These are phyloP conservation scores for Globodera rostochiensis DNA, from an alignment of 1,140 invertebrate species.

Conservation along the genomic window DNA sequence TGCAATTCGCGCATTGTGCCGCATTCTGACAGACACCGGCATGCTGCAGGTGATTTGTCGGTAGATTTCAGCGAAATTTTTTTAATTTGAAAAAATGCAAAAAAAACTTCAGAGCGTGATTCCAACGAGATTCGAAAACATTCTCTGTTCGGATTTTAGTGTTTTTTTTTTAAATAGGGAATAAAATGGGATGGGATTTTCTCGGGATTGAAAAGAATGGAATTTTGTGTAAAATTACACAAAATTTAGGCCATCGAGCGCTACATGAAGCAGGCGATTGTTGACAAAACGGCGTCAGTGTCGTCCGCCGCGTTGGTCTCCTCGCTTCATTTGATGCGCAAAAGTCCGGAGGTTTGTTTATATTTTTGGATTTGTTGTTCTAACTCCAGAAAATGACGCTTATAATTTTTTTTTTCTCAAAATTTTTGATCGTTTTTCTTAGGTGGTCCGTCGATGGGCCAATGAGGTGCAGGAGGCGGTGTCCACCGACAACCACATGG, in stretches of 20 bases:
- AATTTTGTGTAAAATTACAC: neutral
- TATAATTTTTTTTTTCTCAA: too few relatives aligned
- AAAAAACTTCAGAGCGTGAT: too few relatives aligned
- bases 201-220: too few relatives aligned
- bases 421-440: neutral
- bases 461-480: slow-evolving; percentile 96
- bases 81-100: too few relatives aligned
- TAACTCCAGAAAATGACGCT: too few relatives aligned
- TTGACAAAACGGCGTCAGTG: slow-evolving; percentile 87
- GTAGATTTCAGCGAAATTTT: neutral
- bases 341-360: slow-evolving; percentile 75
- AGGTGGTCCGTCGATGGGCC: slow-evolving; percentile 89
- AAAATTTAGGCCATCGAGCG: slow-evolving; percentile 80
- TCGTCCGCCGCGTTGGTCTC: slow-evolving; percentile 94
- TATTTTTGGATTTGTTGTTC: too few relatives aligned
- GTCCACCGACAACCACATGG: slow-evolving; percentile 78
- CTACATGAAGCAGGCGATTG: slow-evolving; percentile 94
- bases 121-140: too few relatives aligned
- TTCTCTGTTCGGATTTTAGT: too few relatives aligned
- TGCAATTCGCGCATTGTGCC: slow-evolving; percentile 92
- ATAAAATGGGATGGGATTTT: too few relatives aligned
- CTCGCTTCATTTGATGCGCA: slow-evolving; percentile 76
- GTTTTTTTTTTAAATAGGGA: too few relatives aligned
- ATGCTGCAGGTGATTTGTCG: slow-evolving; percentile 77
- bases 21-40: slow-evolving; percentile 83